A percentile compares a stretch with the other conserved stretches of the same genome.
phyloP scores from a whole-genome alignment of 2,113 vertebrate genomes.

The Gobius niger region DNA sequence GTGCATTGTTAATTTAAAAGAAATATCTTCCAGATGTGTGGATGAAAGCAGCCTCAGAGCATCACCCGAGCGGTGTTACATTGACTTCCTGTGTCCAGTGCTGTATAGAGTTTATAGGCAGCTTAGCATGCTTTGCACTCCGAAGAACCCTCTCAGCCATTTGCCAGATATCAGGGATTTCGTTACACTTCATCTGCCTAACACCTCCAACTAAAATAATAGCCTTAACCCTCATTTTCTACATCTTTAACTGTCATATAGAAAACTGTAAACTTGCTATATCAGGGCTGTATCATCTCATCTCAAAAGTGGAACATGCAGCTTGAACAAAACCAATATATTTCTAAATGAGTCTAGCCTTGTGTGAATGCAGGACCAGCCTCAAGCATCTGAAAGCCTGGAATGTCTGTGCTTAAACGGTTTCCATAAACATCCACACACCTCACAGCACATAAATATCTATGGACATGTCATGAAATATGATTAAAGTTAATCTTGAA shows the following conservation, averaged over 20 bases:
- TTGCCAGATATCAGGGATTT: conserved; percentile 81
- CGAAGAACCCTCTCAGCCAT: conserved; percentile 70
- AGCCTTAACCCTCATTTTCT: conserved; percentile 79
- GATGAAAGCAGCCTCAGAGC: conserved; percentile 54
- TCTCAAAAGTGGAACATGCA: conserved; percentile 43
- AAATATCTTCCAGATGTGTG: conserved; percentile 61
- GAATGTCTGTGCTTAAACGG: conserved; percentile 62
- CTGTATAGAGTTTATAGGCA: conserved; percentile 60
- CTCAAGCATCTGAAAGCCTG: conserved; percentile 49
- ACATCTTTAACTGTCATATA: conserved; percentile 47
- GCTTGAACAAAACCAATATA: conserved; percentile 46
- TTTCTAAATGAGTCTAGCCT: conserved; percentile 54
- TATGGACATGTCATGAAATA: conserved; percentile 71
- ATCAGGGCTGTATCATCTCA: conserved; percentile 66
- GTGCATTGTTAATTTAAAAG: conserved; percentile 63
- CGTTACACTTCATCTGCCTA: conserved; percentile 72
- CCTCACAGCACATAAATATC: conserved; percentile 61
- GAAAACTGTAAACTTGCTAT: conserved; percentile 66
- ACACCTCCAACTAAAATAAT: conserved; percentile 73
- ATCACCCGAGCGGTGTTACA: conserved; percentile 37
- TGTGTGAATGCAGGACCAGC: conserved; percentile 62
- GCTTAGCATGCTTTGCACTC: conserved; percentile 75
- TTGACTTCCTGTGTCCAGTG: conserved; percentile 51
- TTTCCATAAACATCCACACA: conserved; percentile 56
- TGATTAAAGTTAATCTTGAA: conserved; percentile 79